These are phyloP conservation scores for Condylostylus longicornis DNA, from an alignment of 1,140 invertebrate species.

Conservation along the genomic window DNA sequence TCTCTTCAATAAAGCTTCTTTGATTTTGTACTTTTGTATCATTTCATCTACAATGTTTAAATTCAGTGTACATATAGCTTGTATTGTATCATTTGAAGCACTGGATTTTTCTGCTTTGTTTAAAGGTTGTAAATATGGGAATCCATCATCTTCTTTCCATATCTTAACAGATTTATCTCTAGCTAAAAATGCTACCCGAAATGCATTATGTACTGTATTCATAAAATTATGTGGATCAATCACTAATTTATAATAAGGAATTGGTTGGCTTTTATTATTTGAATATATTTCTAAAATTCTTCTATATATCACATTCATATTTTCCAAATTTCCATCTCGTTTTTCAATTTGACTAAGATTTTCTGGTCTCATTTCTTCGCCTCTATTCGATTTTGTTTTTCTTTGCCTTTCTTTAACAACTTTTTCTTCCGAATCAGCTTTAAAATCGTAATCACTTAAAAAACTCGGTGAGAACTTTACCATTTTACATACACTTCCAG, in stretches of 20 bases:
- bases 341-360: slow-evolving; percentile 16
- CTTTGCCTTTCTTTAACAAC: background rate
- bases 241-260: slow-evolving; percentile 22
- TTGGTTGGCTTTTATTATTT: slow-evolving; percentile 11
- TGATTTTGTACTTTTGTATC: too few relatives aligned
- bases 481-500: background rate
- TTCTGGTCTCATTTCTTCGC: slow-evolving; percentile 16
- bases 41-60: too few relatives aligned
- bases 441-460: slow-evolving; percentile 2
- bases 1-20: too few relatives aligned
- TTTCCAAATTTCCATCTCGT: slow-evolving; percentile 19
- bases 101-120: too few relatives aligned
- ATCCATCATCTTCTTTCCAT: slow-evolving; percentile 11
- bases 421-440: too few relatives aligned
- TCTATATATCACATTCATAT: slow-evolving; percentile 12
- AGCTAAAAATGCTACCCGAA: slow-evolving; percentile 19
- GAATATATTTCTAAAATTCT: slow-evolving; percentile 13
- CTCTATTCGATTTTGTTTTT: slow-evolving; percentile 6
- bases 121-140: too few relatives aligned
- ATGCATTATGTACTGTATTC: slow-evolving; percentile 19
- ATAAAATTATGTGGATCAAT: slow-evolving; percentile 19
- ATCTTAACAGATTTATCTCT: slow-evolving; percentile 16
- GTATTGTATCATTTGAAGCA: too few relatives aligned
- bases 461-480: background rate
- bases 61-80: too few relatives aligned